phyloP scores from a whole-genome alignment of 1,140 invertebrate genomes.

The Pseudomyrmex gracilis region DNA sequence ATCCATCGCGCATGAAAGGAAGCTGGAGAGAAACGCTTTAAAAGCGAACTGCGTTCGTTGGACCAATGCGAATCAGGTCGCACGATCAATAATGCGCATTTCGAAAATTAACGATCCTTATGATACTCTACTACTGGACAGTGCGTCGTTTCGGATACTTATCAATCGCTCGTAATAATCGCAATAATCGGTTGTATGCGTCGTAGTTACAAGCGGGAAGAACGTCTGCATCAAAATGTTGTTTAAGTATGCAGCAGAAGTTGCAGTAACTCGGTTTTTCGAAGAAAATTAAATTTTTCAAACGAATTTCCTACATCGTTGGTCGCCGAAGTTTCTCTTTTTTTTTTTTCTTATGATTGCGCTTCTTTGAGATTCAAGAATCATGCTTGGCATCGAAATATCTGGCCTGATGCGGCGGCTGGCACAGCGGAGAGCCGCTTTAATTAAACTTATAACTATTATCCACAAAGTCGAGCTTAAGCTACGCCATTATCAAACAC shows the following conservation, averaged over 20 bases:
- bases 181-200: not conserved
- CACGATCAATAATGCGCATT: conserved; percentile 11
- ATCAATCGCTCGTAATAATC: too few species aligned
- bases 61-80: conserved; percentile 7
- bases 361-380: conserved; percentile 44
- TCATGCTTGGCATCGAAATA: conserved; percentile 48
- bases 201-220: not conserved
- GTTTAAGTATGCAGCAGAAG: conserved; percentile 17
- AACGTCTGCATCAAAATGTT: conserved; percentile 21
- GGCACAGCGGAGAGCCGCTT: conserved; percentile 22
- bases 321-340: conserved; percentile 5
- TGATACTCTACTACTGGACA: not conserved
- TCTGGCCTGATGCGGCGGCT: conserved; percentile 1
- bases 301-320: conserved; percentile 26
- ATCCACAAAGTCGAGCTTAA: conserved; percentile 56
- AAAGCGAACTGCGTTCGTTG: not conserved
- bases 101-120: conserved; percentile 38
- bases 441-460: conserved; percentile 66
- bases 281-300: conserved; percentile 53
- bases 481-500: conserved; percentile 51
- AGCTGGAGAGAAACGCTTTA: not conserved
- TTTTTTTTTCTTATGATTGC: conserved; percentile 27
- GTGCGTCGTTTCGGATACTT: too few species aligned
- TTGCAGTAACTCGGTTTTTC: not conserved
- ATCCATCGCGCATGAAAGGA: conserved; percentile 32